A percentile compares a stretch with the other conserved stretches of the same genome.
These are phyloP conservation scores for Cryptoblepharus egeriae DNA, from an alignment of 2,797 vertebrate species.

Conservation along the genomic window DNA sequence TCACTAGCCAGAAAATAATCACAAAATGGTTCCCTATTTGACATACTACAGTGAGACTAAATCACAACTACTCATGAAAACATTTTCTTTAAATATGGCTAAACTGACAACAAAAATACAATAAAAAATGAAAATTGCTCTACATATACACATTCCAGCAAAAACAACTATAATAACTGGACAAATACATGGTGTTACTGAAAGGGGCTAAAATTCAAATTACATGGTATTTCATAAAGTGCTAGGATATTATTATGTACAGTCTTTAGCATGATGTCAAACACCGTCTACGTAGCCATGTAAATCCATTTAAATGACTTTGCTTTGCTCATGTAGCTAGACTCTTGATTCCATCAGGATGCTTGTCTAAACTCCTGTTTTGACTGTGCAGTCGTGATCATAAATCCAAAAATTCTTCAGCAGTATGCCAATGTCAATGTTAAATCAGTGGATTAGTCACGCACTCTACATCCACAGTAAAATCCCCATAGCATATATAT, in stretches of 20 bases:
- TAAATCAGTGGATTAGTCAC: not conserved
- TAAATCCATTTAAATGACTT: not conserved
- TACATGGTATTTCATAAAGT: not conserved
- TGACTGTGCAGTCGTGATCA: not conserved
- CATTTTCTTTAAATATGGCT: not conserved
- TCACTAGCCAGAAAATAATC: not conserved
- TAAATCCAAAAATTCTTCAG: not conserved
- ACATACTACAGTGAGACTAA: not conserved
- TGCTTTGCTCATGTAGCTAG: not conserved
- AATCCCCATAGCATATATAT: not conserved
- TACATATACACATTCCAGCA: not conserved
- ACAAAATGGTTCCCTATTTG: not conserved
- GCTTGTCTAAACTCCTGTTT: not conserved
- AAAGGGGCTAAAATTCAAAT: not conserved
- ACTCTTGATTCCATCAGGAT: not conserved
- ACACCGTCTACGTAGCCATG: not conserved
- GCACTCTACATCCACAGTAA: not conserved
- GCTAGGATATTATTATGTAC: not conserved
- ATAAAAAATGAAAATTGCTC: not conserved
- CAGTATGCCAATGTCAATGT: too few relatives aligned
- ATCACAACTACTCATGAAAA: not conserved
- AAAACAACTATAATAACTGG: not conserved
- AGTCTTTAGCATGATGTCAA: not conserved
- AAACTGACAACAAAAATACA: not conserved
- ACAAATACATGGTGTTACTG: not conserved